phyloP scores from a whole-genome alignment of 2,113 vertebrate species.

The Saguinus midas region DNA sequence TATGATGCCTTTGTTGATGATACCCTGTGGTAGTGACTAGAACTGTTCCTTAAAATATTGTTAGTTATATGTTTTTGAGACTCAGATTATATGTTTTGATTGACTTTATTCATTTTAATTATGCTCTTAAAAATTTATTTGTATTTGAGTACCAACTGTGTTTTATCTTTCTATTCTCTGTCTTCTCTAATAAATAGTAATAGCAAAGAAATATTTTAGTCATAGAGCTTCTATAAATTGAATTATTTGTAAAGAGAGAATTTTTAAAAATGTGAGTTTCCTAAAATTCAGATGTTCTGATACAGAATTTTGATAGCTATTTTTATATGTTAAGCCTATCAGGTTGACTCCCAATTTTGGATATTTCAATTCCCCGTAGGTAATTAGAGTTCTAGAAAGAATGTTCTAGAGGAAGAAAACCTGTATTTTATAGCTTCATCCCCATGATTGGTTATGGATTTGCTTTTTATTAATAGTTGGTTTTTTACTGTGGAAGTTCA shows the following conservation, averaged over 20 bases:
- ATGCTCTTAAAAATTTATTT: neutral
- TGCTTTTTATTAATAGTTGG: constrained; percentile 83
- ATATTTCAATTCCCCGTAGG: constrained; percentile 39
- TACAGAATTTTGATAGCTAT: constrained; percentile 30
- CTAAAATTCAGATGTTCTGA: constrained; percentile 11
- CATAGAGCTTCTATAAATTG: neutral
- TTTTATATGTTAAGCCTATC: constrained; percentile 30
- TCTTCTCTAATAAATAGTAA: neutral
- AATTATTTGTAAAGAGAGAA: constrained; percentile 1
- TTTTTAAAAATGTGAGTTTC: constrained; percentile 26
- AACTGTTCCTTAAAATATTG: constrained; percentile 12
- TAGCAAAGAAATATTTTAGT: constrained; percentile 17
- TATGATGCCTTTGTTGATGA: neutral
- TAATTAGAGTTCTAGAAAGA: constrained; percentile 51
- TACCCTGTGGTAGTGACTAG: neutral
- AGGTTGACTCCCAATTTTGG: constrained; percentile 24
- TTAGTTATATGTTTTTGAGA: constrained; percentile 26
- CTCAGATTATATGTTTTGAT: constrained; percentile 30
- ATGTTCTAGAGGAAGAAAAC: constrained; percentile 54
- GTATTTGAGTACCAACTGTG: neutral
- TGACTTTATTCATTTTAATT: constrained; percentile 45
- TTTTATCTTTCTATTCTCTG: neutral
- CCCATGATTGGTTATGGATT: constrained; percentile 82
- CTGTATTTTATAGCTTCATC: constrained; percentile 57
- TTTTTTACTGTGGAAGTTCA: constrained; percentile 80